Evolutionary conservation across 1,140 invertebrate species (phyloP).

Genomic region (Papilio dardanus): DNA sequence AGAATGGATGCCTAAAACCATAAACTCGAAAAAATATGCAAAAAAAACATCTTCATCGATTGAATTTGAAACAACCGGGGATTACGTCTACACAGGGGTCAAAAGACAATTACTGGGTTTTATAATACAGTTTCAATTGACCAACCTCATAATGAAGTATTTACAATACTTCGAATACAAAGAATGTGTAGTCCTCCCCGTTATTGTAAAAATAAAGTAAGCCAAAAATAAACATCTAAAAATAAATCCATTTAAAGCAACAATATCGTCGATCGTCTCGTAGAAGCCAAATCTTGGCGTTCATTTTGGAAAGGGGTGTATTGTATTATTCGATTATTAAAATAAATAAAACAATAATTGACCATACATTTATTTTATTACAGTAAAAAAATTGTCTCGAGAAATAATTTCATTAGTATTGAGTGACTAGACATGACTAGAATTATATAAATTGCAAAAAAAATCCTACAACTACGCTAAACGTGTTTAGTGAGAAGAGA

Average conservation of each 20-base stretch:
- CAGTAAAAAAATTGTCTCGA: slow-evolving; percentile 52
- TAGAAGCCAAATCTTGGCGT: slow-evolving; percentile 63
- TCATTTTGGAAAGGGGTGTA: slow-evolving; percentile 46
- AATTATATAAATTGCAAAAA: slow-evolving; percentile 55
- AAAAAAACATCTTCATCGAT: not conserved
- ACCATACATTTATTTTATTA: slow-evolving; percentile 68
- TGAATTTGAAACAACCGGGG: not conserved
- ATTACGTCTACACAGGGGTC: not conserved
- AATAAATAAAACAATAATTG: slow-evolving; percentile 75
- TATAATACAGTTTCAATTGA: slow-evolving; percentile 4
- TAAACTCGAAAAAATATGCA: not conserved
- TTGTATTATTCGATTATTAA: slow-evolving; percentile 42
- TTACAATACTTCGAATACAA: slow-evolving; percentile 9
- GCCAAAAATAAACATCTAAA: slow-evolving; percentile 72
- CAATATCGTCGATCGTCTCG: slow-evolving; percentile 72
- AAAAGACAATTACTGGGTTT: not conserved
- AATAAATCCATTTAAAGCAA: slow-evolving; percentile 66
- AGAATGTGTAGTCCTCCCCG: not conserved
- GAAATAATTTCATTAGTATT: slow-evolving; percentile 36
- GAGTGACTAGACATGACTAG: slow-evolving; percentile 77
- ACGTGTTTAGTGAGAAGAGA: slow-evolving; percentile 60
- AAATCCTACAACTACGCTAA: slow-evolving; percentile 56
- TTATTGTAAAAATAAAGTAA: slow-evolving; percentile 49
- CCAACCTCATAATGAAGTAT: slow-evolving; percentile 22
- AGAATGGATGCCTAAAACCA: slow-evolving; percentile 1